Conservation (phyloP, 2,113 vertebrate species). For the Mustela nigripes region DNA sequence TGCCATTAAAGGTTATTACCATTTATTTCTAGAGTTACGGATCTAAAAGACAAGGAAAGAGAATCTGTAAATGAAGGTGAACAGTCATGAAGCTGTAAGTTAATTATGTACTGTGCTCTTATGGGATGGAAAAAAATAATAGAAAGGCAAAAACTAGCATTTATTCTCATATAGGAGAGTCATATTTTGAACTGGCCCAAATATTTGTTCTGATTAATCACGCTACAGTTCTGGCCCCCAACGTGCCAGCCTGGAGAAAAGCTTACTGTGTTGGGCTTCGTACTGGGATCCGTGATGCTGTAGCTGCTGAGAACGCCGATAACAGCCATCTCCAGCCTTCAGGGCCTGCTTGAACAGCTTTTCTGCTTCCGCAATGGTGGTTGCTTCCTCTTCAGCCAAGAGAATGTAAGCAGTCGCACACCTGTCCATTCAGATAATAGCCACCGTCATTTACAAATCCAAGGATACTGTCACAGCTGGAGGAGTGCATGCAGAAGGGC, state of each 20-base stretch:
- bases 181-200: not conserved
- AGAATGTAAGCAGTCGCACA: constrained; percentile 99
- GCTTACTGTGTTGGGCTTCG: constrained; percentile 98
- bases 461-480: not conserved
- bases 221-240: not conserved
- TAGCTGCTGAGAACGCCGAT: constrained; percentile 96
- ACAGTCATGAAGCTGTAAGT: not conserved
- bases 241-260: not conserved
- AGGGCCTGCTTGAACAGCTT: constrained; percentile 97
- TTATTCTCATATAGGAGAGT: not conserved
- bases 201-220: not conserved
- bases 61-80: not conserved
- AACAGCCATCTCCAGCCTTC: constrained; percentile 96
- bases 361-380: constrained; percentile 98
- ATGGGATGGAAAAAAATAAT: not conserved
- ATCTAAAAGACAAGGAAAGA: not conserved
- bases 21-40: constrained; percentile 15
- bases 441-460: constrained; percentile 54
- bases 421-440: constrained; percentile 86
- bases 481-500: constrained; percentile 74
- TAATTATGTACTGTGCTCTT: not conserved
- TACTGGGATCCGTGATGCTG: constrained; percentile 98
- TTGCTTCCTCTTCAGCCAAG: constrained; percentile 98
- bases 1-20: not conserved
- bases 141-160: not conserved